A percentile compares a stretch with the other conserved stretches of the same genome.
Evolutionary conservation across 2,113 vertebrate genomes (phyloP).

Genomic region (Bubo scandiacus): DNA sequence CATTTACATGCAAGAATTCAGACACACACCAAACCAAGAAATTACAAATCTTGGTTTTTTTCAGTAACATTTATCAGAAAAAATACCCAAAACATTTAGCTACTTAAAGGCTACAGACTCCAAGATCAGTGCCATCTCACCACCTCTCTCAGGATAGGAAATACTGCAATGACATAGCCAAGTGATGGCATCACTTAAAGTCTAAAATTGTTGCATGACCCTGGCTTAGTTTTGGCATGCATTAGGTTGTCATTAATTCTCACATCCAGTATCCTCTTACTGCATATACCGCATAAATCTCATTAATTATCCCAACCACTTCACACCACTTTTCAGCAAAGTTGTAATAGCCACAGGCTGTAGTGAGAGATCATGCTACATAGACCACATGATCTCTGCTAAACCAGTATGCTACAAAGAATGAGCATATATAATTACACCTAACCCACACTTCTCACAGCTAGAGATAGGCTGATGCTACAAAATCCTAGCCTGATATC

Average conservation of each 20-base stretch:
- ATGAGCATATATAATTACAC: not conserved
- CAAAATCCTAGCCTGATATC: not conserved
- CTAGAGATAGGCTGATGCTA: not conserved
- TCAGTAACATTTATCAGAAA: not conserved
- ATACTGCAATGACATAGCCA: rapidly evolving
- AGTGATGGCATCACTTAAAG: not conserved
- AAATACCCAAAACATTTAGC: not conserved
- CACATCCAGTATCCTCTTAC: not conserved
- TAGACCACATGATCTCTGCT: not conserved
- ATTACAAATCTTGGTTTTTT: not conserved
- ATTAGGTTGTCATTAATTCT: not conserved
- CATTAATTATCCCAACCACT: not conserved
- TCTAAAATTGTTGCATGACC: not conserved
- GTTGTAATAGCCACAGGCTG: not conserved
- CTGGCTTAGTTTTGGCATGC: not conserved
- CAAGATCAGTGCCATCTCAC: not conserved
- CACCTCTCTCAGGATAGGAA: not conserved
- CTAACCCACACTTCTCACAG: not conserved
- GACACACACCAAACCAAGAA: not conserved
- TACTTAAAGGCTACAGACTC: not conserved
- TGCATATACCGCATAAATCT: not conserved
- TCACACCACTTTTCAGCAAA: rapidly evolving
- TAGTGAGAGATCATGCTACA: not conserved
- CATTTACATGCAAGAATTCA: not conserved
- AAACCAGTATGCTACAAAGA: not conserved